Percentiles rank a stretch among this genome's conserved stretches.
phyloP scores from a whole-genome alignment of 2,888 invertebrate species.

The Torymus auratus region DNA sequence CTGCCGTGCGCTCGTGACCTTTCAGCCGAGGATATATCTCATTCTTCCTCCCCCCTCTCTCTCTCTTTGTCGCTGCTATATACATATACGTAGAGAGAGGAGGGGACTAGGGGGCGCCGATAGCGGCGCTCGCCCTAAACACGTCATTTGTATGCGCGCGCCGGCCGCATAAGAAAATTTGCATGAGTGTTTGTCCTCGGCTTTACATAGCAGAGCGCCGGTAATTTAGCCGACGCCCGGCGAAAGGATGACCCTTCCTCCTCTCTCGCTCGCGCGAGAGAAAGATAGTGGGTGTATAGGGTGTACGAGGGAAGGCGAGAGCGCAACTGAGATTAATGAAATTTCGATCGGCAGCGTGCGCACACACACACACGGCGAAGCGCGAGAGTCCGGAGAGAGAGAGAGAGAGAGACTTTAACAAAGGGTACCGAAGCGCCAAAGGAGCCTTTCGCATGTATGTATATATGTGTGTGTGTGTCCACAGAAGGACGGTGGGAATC shows the following conservation, averaged over 20 bases:
- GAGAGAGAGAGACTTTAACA: no score
- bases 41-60: not conserved
- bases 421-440: not conserved
- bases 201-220: constrained; percentile 50
- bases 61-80: not conserved
- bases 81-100: no score
- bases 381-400: not conserved
- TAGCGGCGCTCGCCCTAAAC: constrained; percentile 63
- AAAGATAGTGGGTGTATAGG: constrained; percentile 5
- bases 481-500: not conserved
- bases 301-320: constrained; percentile 15
- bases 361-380: not conserved
- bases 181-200: constrained; percentile 68
- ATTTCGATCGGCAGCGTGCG: constrained; percentile 57
- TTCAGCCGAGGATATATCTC: not conserved
- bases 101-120: not conserved
- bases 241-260: constrained; percentile 54
- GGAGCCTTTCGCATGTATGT: no score
- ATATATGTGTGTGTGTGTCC: no score
- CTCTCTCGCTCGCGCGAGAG: not conserved
- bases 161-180: constrained; percentile 69
- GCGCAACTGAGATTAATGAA: constrained; percentile 63
- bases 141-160: constrained; percentile 70
- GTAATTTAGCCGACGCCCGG: constrained; percentile 57
- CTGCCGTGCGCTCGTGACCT: no score